Conservation (phyloP, 2,113 vertebrate species). For the Paramisgurnus dabryanus region DNA sequence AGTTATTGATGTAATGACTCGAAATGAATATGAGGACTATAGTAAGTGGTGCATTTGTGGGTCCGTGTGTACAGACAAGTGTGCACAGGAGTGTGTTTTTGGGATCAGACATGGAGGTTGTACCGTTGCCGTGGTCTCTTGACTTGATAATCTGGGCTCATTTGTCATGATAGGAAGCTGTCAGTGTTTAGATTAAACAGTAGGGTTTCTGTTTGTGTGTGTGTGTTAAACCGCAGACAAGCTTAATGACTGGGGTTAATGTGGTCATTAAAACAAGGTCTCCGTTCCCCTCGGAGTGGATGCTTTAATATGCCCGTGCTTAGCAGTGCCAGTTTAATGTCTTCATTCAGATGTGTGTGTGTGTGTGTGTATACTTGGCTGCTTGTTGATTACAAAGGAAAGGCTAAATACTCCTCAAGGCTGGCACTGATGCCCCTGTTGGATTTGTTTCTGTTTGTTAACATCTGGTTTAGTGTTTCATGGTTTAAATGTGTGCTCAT, state of each 20-base stretch:
- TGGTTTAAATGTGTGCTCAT: neutral
- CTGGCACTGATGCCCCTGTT: neutral
- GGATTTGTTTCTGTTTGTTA: neutral
- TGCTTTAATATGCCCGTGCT: slow-evolving; percentile 38
- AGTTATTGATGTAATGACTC: slow-evolving; percentile 42
- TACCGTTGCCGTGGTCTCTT: slow-evolving; percentile 38
- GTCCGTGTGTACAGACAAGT: neutral
- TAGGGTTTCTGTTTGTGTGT: slow-evolving; percentile 14
- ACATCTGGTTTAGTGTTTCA: neutral
- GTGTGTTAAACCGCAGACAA: slow-evolving; percentile 33
- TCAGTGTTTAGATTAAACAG: slow-evolving; percentile 32
- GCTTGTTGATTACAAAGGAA: slow-evolving; percentile 16
- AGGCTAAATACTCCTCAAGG: neutral
- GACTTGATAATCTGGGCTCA: slow-evolving; percentile 43
- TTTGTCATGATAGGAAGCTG: slow-evolving; percentile 49
- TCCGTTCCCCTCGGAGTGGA: slow-evolving; percentile 20
- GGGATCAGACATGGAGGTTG: slow-evolving; percentile 30
- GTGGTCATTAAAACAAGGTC: slow-evolving; percentile 47
- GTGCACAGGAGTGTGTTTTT: neutral
- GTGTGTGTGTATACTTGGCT: slow-evolving; percentile 9
- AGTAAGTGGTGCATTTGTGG: slow-evolving; percentile 6
- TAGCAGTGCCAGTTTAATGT: slow-evolving; percentile 31
- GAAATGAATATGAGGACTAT: slow-evolving; percentile 34
- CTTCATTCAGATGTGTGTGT: slow-evolving; percentile 28
- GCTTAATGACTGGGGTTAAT: slow-evolving; percentile 50